Evolutionary conservation across 2,888 invertebrate genomes (phyloP), one percentile per base, ranked within the genome.

Genomic region (Rosalia funebris): DNA sequence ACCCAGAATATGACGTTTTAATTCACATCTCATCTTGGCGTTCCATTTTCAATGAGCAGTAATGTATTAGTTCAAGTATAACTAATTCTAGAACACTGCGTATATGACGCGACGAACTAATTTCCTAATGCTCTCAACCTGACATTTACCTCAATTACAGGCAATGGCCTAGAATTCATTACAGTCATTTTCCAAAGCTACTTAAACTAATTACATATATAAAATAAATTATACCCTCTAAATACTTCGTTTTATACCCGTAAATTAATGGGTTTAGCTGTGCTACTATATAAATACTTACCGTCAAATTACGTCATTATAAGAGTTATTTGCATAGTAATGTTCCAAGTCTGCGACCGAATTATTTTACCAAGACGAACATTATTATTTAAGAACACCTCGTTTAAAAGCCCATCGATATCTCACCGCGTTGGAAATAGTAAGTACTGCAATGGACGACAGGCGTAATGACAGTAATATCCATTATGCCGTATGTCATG

Each of bases 141-240:
- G 4, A 3, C 7, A 25, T 5, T 25, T 25, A 7, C 25, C 3
- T 5, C 25, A 2, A 34, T 34, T 34, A 34, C 34, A n/a, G 11
- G 3, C 2, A 34, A 34, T 17, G 0, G 14, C 25, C 9, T 25
- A 25, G 10, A 20, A 20, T 44, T 11, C 14, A 44, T 20, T 44
- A 25, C 12, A 9, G 44, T 44, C 15, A 44, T 25, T 25, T 25
- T 25, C 20, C 11, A 44, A 11, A 1, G 25, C 25, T 25, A 25
- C 44, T 44, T 44, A 25, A 20, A 25, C 19, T 44, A 44, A 44
- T 11, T 44, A 14, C 25, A 25, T 1, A 1, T 12, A 25, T 25
- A 44, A 25, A 12, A 25, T 25, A 25, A 44, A 44, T 44, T 44
- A 41, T 41, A 44, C 25, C 20, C 25, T 44, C 44, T 25, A 44